Evolutionary conservation across 1,140 invertebrate genomes (phyloP), one percentile per base, ranked within the genome.

Genomic region (Cyclargus thomasi): DNA sequence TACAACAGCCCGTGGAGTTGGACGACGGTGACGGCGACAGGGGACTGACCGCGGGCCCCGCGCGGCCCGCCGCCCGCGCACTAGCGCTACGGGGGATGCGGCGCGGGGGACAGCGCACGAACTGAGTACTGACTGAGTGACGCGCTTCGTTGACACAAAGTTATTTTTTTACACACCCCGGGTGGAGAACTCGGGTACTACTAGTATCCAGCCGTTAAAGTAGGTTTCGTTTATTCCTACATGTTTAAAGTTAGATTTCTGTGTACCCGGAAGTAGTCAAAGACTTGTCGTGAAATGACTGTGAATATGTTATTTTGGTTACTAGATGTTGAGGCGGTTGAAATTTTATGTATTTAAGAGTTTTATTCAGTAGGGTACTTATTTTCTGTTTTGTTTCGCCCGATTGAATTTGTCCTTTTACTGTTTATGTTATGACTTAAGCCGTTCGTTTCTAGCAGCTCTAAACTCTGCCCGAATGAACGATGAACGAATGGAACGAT

Each of bases 1-100:
- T 89, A 90, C 84, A 88, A 78, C 80, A 87, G 86, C 74, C 88
- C 88, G 57, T 91, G 90, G 90, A 88, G 80, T 79, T 91, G 90
- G 90, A 90, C 88, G 71, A 89, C 87, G 67, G 90, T 91, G 79
- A 89, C 90, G 0, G 90, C 88, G 64, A 91, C 88, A 69, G 90
- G 90, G 29, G 90, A 91, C 84, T 91, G 90, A 91, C 90, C 86
- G 71, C 80, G 86, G 73, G 82, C 85, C 66, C 86, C 90, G 87
- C 88, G 84, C 80, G 86, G 85, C 82, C 82, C 87, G 65, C 79
- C 83, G 80, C 84, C 87, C 80, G 87, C 85, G 82, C 86, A 75
- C 67, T 86, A 83, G 71, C 75, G 70, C 70, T 55, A 65, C 64
- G 66, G 63, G 63, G 68, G 59, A 36, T 53, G 39, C 36, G 1